Evolutionary conservation across 2,797 vertebrate species (phyloP), one percentile per base, ranked within the genome.

Genomic region (Hybognathus amarus): DNA sequence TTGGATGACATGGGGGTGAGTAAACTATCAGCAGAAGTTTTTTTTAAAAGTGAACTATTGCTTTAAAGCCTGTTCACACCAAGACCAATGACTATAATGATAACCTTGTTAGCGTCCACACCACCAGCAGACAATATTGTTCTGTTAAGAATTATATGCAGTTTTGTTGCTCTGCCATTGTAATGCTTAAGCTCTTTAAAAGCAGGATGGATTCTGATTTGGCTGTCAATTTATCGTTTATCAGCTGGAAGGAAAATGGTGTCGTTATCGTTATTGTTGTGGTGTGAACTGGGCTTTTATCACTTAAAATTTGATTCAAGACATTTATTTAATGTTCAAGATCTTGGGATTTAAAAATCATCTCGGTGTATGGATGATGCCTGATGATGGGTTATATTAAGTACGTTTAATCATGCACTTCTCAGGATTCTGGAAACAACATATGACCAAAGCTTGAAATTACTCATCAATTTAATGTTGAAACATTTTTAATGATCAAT

Each of bases 401-500:
- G 6, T 52, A 20, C 56, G 27, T 69, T 56, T 79, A 68, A 67
- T 18, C 24, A 27, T 30, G 24, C 15, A 63, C 30, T 68, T 79
- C 78, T 79, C 66, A 69, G 66, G 78, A 79, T 68, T 79, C 66
- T 68, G 33, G 63, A 79, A n/a, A 78, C 12, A 66, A 38, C 3
- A n/a, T 50, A n/a, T n/a, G 15, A 47, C 42, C 61, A 54, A 79
- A 40, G 17, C 50, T 79, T 79, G 64, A 69, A 42, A 79, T 66
- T 12, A n/a, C 13, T 75, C 6, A n/a, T 66, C 27, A 36, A 20
- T 27, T 33, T 59, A 24, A 6, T 76, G 54, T 27, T 76, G 74
- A n/a, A 47, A 56, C 50, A 6, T 59, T 42, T 88, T 91, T 91
- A 94, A 90, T 92, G 12, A 66, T 6, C 20, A 6, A 27, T 79